phyloP scores from a whole-genome alignment of 2,113 vertebrate species.

The Vulpes lagopus region DNA sequence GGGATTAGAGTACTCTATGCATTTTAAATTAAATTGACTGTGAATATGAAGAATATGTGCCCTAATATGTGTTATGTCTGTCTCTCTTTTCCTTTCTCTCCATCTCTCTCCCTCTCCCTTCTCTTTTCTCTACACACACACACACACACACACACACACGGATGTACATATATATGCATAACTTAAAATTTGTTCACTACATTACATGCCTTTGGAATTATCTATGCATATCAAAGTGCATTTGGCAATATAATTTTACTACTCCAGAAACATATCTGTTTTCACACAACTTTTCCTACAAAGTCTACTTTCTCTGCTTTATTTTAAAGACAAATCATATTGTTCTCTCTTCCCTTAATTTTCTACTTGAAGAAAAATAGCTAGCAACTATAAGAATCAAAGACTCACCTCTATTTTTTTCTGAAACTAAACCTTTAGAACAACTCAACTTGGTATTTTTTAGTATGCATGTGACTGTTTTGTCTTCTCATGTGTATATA shows the following conservation, averaged over 20 bases:
- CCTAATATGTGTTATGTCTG: not conserved
- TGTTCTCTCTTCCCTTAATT: constrained; percentile 25
- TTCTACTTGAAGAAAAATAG: not conserved
- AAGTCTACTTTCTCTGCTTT: not conserved
- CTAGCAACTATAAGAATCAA: not conserved
- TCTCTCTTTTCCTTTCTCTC: not conserved
- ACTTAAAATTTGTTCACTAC: not conserved
- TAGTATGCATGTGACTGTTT: not conserved
- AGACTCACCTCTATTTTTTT: not conserved
- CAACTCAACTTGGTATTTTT: not conserved
- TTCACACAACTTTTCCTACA: not conserved
- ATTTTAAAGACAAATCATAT: not conserved
- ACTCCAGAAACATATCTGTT: constrained; percentile 17
- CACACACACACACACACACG: not conserved
- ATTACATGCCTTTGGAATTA: not conserved
- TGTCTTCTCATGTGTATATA: not conserved
- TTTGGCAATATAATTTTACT: not conserved
- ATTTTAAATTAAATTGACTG: constrained; percentile 20
- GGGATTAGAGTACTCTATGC: not conserved
- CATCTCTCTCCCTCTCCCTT: not conserved
- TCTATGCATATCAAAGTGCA: not conserved
- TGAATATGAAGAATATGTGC: not conserved
- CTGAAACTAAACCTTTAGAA: not conserved
- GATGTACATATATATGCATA: not conserved
- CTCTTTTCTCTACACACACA: not conserved